phyloP scores from a whole-genome alignment of 1,140 invertebrate species.

The Cheumatopsyche charites region DNA sequence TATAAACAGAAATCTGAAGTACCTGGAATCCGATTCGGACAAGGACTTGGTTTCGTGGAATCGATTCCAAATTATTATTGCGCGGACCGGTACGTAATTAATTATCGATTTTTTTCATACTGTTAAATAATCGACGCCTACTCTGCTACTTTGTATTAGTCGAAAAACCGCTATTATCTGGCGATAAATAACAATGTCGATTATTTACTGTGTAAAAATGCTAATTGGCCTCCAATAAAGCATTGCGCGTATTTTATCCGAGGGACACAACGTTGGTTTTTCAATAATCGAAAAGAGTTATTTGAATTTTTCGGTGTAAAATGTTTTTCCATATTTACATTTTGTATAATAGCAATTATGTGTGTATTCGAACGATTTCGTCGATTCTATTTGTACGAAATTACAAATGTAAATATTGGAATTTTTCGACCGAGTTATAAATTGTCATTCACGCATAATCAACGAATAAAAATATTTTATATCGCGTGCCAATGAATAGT shows the following conservation, averaged over 20 bases:
- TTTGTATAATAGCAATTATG: background rate
- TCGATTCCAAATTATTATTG: background rate
- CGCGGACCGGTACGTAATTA: slow-evolving; percentile 11
- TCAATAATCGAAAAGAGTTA: background rate
- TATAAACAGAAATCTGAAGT: no score
- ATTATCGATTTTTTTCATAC: background rate
- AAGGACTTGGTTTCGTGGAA: background rate
- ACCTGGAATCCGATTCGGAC: no score
- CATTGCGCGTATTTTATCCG: no score
- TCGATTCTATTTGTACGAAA: background rate
- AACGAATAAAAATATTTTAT: background rate
- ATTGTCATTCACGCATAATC: background rate
- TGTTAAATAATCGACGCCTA: background rate
- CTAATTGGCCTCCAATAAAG: background rate
- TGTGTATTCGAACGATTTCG: background rate
- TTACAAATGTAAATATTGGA: background rate
- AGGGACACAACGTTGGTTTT: background rate
- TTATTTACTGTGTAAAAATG: slow-evolving; percentile 23
- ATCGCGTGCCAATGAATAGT: background rate
- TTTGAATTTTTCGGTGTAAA: background rate
- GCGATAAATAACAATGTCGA: slow-evolving; percentile 9
- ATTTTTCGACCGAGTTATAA: background rate
- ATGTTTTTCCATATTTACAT: background rate
- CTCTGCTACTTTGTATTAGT: slow-evolving; percentile 9
- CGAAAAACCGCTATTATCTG: background rate